These are phyloP conservation scores for Triplophysa yarkandensis DNA, from an alignment of 2,797 vertebrate species.

Conservation along the genomic window DNA sequence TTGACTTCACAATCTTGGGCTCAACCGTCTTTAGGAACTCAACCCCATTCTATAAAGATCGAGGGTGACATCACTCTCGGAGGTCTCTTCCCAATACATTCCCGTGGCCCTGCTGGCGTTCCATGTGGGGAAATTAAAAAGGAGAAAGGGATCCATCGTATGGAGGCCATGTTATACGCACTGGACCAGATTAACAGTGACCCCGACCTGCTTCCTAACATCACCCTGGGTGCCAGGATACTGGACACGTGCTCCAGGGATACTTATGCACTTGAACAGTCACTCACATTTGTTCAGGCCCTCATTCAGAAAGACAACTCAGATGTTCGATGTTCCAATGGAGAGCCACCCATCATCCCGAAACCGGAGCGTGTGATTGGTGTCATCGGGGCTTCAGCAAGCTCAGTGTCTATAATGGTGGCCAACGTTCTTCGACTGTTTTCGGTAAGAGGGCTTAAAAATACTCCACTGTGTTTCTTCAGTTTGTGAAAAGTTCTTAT, in stretches of 20 bases:
- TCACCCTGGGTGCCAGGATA: slow-evolving; percentile 87
- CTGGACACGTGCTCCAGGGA: slow-evolving; percentile 90
- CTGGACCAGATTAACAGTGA: slow-evolving; percentile 90
- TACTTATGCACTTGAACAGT: slow-evolving; percentile 90
- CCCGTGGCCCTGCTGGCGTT: slow-evolving; percentile 81
- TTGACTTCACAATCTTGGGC: slow-evolving; percentile 45
- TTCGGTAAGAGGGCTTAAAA: slow-evolving; percentile 78
- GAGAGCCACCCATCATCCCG: slow-evolving; percentile 79
- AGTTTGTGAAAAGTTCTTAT: slow-evolving; percentile 1
- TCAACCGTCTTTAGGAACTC: slow-evolving; percentile 51
- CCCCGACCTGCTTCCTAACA: slow-evolving; percentile 85
- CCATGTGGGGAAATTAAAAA: slow-evolving; percentile 88
- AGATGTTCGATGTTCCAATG: slow-evolving; percentile 82
- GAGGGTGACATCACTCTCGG: slow-evolving; percentile 88
- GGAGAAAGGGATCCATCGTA: slow-evolving; percentile 89
- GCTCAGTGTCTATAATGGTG: slow-evolving; percentile 95
- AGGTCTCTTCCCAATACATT: slow-evolving; percentile 88
- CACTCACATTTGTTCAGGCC: slow-evolving; percentile 87
- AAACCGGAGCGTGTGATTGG: slow-evolving; percentile 87
- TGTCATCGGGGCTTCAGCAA: slow-evolving; percentile 90
- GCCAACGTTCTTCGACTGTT: slow-evolving; percentile 91
- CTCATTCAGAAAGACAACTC: slow-evolving; percentile 85
- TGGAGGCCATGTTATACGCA: slow-evolving; percentile 94
- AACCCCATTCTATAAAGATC: slow-evolving; percentile 86
- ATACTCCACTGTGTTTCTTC: slow-evolving; percentile 7